Percentiles rank a stretch among this genome's conserved stretches.
These are phyloP conservation scores for Balaeniceps rex DNA, from an alignment of 2,113 vertebrate species.

Conservation along the genomic window DNA sequence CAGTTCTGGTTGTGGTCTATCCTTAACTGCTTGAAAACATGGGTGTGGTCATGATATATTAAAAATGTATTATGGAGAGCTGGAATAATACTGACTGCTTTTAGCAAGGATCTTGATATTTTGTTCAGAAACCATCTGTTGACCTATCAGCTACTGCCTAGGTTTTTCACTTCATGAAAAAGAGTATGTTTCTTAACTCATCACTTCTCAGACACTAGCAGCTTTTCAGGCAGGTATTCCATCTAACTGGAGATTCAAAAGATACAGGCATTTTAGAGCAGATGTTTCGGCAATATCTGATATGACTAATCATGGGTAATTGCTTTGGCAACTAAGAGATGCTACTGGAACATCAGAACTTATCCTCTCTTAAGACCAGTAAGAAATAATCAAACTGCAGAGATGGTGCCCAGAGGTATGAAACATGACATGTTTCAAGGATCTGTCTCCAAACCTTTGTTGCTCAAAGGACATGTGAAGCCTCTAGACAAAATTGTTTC, in stretches of 20 bases:
- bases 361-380: not conserved
- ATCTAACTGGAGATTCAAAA: not conserved
- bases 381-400: not conserved
- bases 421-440: not conserved
- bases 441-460: not conserved
- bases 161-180: not conserved
- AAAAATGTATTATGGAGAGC: not conserved
- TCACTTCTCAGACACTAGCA: not conserved
- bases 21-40: not conserved
- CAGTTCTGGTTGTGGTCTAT: not conserved
- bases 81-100: not conserved
- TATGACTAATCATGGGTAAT: not conserved
- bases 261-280: not conserved
- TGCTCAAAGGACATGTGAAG: constrained; percentile 4
- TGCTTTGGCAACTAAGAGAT: not conserved
- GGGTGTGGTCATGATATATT: not conserved
- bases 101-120: not conserved
- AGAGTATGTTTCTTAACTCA: not conserved
- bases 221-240: not conserved
- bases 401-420: not conserved
- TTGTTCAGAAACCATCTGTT: not conserved
- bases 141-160: not conserved
- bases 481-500: constrained; percentile 13
- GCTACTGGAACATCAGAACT: not conserved
- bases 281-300: not conserved